These are phyloP conservation scores for Patella ulyssiponensis DNA, from an alignment of 2,888 invertebrate genomes.

Conservation along the genomic window DNA sequence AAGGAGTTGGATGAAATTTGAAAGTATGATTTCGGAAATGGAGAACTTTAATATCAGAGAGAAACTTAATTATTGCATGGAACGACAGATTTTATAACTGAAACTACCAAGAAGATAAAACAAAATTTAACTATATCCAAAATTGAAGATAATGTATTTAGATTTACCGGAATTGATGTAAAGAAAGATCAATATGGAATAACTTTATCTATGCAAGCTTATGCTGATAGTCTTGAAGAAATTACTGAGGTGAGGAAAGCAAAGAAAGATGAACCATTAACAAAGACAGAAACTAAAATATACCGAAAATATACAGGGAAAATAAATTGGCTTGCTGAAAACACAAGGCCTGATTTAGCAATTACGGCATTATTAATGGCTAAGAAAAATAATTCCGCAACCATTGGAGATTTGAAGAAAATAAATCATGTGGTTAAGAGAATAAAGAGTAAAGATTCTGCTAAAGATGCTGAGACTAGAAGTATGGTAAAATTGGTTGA, in stretches of 20 bases:
- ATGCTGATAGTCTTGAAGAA: slow-evolving; percentile 6
- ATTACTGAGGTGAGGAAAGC: neutral
- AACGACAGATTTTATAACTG: too few relatives aligned
- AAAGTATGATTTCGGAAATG: too few relatives aligned
- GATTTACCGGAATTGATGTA: neutral
- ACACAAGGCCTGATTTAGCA: neutral
- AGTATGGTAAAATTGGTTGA: slow-evolving; percentile 10
- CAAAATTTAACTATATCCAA: too few relatives aligned
- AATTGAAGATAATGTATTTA: slow-evolving; percentile 1
- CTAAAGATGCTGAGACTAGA: too few relatives aligned
- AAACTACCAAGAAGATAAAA: too few relatives aligned
- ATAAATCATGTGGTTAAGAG: too few relatives aligned
- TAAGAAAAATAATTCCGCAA: slow-evolving; percentile 1
- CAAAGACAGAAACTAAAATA: slow-evolving; percentile 1
- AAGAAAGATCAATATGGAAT: neutral
- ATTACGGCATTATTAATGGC: neutral
- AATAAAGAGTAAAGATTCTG: too few relatives aligned
- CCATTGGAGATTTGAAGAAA: too few relatives aligned
- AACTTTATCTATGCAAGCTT: slow-evolving; percentile 6
- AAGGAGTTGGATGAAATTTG: too few relatives aligned
- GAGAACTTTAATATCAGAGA: too few relatives aligned
- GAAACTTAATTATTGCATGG: too few relatives aligned
- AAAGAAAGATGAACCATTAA: slow-evolving; percentile 6
- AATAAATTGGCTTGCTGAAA: slow-evolving; percentile 6
- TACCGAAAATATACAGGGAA: slow-evolving; percentile 1